Evolutionary conservation across 2,113 vertebrate species (phyloP), one percentile per base, ranked within the genome.

Genomic region (Scomber scombrus): DNA sequence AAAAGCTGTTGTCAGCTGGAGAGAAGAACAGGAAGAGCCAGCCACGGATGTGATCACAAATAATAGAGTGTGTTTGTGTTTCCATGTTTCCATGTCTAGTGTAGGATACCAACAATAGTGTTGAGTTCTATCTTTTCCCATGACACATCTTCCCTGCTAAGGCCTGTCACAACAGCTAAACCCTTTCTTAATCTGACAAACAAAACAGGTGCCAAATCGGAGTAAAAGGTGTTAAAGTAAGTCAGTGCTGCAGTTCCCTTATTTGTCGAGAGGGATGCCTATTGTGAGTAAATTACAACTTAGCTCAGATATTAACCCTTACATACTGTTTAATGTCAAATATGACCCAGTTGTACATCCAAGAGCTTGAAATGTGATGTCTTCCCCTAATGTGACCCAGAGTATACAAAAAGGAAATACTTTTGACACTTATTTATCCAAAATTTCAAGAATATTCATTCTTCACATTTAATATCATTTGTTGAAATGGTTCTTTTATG

Each of bases 1-100:
- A 71, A 55, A 66, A 10, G n/a, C 40, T 64, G 19, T 31, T 76
- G 62, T 77, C 67, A 79, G 46, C 43, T 14, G 71, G 18, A 55
- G 58, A 21, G 49, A 81, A 60, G 61, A 52, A 40, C 21, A 3
- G 11, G 6, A 56, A 49, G 23, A 19, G 47, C 4, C 31, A 13
- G 29, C 15, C 18, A 15, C 1, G 47, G 18, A 11, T 7, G 4
- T 52, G 55, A 45, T 57, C 55, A 16, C 15, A 68, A 61, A 73
- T 40, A 72, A 62, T 68, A 6, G 51, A 15, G 16, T 52, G 21
- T 11, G 43, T 49, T 13, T 52, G 26, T 58, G n/a, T 51, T 43
- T 75, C 16, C 21, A 26, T 75, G 26, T 55, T 46, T 13, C 12
- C 45, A 54, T 50, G 19, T 15, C 4, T 49, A 11, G 29, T 50